Conservation (phyloP, 2,113 vertebrate species). For the Cynopterus brachyotis region DNA sequence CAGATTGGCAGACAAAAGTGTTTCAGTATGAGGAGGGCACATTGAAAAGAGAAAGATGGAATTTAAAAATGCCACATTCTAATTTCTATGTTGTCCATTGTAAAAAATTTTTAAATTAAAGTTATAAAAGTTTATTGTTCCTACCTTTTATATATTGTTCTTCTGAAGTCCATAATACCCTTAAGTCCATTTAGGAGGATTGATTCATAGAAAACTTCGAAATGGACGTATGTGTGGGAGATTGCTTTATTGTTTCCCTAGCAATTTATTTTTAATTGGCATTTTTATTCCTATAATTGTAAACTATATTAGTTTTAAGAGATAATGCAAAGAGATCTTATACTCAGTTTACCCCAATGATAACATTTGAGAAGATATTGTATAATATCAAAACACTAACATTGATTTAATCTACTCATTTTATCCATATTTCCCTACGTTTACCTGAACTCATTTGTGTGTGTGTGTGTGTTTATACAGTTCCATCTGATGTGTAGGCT, state of each 20-base stretch:
- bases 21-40: not conserved
- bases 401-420: not conserved
- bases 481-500: not conserved
- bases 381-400: not conserved
- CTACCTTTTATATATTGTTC: not conserved
- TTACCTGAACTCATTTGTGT: not conserved
- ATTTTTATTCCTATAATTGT: not conserved
- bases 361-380: not conserved
- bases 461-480: not conserved
- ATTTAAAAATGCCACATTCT: not conserved
- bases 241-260: not conserved
- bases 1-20: not conserved
- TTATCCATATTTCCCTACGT: not conserved
- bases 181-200: not conserved
- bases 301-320: not conserved
- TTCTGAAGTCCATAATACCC: not conserved
- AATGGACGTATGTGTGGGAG: too few species aligned
- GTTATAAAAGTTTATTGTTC: not conserved
- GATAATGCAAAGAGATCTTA: not conserved
- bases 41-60: not conserved
- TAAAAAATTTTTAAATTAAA: not conserved
- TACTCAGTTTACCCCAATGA: not conserved
- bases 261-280: not conserved
- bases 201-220: not conserved
- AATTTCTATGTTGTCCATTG: not conserved